Evolutionary conservation across 92 coral and sea anemone species (phyloP).

Genomic region (Phenganax marumi): DNA sequence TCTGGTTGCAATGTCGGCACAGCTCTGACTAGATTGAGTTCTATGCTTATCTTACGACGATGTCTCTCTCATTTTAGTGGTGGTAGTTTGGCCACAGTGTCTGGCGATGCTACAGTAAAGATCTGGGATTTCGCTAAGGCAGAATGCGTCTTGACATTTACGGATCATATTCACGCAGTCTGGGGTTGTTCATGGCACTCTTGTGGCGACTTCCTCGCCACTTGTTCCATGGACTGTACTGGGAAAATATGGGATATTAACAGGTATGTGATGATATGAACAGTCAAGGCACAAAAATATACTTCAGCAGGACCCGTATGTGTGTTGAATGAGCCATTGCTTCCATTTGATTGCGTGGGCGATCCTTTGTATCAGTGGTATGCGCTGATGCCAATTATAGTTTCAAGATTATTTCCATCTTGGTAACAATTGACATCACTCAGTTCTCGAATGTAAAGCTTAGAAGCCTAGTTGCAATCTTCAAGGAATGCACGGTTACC

Average conservation of each 20-base stretch:
- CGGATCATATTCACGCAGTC: slow-evolving; percentile 99
- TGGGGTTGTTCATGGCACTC: slow-evolving; percentile 99
- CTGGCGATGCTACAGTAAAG: slow-evolving; percentile 94
- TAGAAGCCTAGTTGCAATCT: too few species aligned
- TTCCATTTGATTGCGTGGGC: too few species aligned
- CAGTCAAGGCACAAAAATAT: background rate
- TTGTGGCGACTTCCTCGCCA: slow-evolving; percentile 91
- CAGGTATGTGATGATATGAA: slow-evolving; percentile 57
- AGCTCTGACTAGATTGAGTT: background rate
- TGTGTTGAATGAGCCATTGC: too few species aligned
- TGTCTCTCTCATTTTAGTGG: slow-evolving; percentile 62
- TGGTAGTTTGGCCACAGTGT: slow-evolving; percentile 90
- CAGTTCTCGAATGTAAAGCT: too few species aligned
- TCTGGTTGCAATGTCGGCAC: too few species aligned
- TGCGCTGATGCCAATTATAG: too few species aligned
- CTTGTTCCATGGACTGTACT: slow-evolving; percentile 96
- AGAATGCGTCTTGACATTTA: slow-evolving; percentile 84
- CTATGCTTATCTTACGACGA: background rate
- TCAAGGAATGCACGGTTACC: too few species aligned
- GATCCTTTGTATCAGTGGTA: too few species aligned
- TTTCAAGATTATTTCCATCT: too few species aligned
- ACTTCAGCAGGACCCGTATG: too few species aligned
- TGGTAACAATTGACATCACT: too few species aligned
- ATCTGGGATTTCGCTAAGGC: slow-evolving; percentile 99
- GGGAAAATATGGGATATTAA: slow-evolving; percentile 96